Evolutionary conservation across 2,797 vertebrate genomes (phyloP).

Genomic region (Acanthurus lineatus): DNA sequence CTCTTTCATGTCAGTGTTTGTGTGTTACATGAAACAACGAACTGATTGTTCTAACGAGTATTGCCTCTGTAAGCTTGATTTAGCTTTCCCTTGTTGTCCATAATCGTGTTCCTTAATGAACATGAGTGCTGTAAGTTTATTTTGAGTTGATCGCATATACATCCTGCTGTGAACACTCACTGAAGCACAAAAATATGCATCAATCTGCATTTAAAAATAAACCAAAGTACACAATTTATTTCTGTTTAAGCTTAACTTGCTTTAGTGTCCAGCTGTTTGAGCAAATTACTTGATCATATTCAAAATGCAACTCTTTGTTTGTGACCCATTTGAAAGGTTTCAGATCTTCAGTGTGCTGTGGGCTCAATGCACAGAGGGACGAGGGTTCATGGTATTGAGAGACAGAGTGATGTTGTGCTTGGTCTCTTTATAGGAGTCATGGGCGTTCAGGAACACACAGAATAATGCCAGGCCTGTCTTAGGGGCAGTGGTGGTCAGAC

Average conservation of each 20-base stretch:
- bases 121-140: neutral
- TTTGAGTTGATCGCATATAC: neutral
- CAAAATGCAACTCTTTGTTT: too few relatives aligned
- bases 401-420: neutral
- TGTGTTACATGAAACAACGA: neutral
- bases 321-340: too few relatives aligned
- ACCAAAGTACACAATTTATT: neutral
- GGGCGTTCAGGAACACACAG: neutral
- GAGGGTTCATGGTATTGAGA: neutral
- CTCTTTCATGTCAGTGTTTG: neutral
- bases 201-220: slow-evolving; percentile 6
- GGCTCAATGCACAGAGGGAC: neutral
- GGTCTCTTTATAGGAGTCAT: neutral
- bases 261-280: neutral
- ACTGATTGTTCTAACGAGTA: neutral
- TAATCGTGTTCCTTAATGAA: slow-evolving; percentile 6
- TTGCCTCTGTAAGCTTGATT: neutral
- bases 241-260: neutral
- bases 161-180: slow-evolving; percentile 3
- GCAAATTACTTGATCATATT: neutral
- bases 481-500: neutral
- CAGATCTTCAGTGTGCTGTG: too few relatives aligned
- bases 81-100: neutral
- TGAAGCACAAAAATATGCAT: neutral
- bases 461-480: neutral